Base-by-base conservation (phyloP, 2,888 invertebrate genomes). In the Nomada ruficornis region DNA sequence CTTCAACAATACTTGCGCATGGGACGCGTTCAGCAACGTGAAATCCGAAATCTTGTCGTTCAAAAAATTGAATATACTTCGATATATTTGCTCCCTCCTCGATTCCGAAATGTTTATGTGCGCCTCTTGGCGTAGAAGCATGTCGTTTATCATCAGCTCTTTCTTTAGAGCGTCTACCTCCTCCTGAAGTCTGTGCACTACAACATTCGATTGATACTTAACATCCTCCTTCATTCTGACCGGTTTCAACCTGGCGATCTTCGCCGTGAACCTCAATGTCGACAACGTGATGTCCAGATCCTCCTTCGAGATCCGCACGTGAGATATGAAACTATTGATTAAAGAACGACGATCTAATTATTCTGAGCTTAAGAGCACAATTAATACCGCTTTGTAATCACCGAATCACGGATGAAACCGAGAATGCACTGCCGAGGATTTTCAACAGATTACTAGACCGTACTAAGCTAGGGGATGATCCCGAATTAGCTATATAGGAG, bases 231-330 rank as follows among this genome's bases (percentile, higher is more conserved):
- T 73, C 1, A 88, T 70, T 71, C 83, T 89, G 54, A 90, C 68
- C 1, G 88, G 79, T 44, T 83, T 85, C 2, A 89, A 29, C 63
- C 70, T 81, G 10, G 71, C 81, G 2, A 89, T 82, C 20, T 91
- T 88, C 67, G 93, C 91, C 1, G 93, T 93, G 82, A 94, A 93
- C 74, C 93, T 89, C 62, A 94, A 84, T 88, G 94, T 93, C 2
- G 94, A 94, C 42, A 94, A 77, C 0, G 94, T 92, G 20, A 94
- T 81, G 18, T 88, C 80, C 29, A 94, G 87, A 88, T 94, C 92
- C 64, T 93, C 91, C 77, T 80, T 88, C 5, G 88, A 85, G 1
- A 91, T 89, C 78, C 92, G 91, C 42, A 94, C 87, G 80, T 94
- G 94, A 36, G 94, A 94, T 78, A 94, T 93, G 80, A 94, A 93